Conservation (phyloP, 1,140 invertebrate species). For the Achroia grisella region DNA sequence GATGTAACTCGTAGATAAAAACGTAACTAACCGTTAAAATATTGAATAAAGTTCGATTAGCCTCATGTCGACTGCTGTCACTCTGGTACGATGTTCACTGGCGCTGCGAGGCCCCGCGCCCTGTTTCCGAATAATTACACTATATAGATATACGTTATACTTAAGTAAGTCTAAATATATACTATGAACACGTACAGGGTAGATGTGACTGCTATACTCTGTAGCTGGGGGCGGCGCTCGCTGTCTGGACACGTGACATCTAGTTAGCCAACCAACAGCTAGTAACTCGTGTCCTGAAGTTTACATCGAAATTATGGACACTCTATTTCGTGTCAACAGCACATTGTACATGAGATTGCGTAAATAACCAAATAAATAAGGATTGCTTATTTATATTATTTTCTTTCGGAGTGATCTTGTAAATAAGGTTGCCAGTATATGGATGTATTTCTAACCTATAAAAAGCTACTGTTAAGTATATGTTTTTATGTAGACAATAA, state of each 20-base stretch:
- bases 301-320: conserved; percentile 4
- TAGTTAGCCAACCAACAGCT: conserved; percentile 11
- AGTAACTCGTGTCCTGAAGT: conserved; percentile 2
- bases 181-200: conserved; percentile 69
- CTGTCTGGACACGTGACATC: conserved; percentile 3
- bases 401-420: too few species aligned
- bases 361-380: not conserved
- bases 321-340: conserved; percentile 4
- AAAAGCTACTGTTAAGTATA: too few species aligned
- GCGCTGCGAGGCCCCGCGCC: conserved; percentile 24
- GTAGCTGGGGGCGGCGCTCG: conserved; percentile 51
- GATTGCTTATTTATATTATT: too few species aligned
- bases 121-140: conserved; percentile 39
- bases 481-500: too few species aligned
- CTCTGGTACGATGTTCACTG: conserved; percentile 30
- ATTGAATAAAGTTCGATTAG: conserved; percentile 34
- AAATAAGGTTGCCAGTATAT: too few species aligned
- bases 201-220: conserved; percentile 65
- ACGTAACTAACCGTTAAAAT: conserved; percentile 41
- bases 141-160: conserved; percentile 61
- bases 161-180: conserved; percentile 61
- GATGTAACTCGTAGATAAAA: conserved; percentile 48
- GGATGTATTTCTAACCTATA: too few species aligned
- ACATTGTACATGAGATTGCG: not conserved
- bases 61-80: conserved; percentile 22